Evolutionary conservation across 2,888 invertebrate species (phyloP).

Genomic region (Trissolcus japonicus): DNA sequence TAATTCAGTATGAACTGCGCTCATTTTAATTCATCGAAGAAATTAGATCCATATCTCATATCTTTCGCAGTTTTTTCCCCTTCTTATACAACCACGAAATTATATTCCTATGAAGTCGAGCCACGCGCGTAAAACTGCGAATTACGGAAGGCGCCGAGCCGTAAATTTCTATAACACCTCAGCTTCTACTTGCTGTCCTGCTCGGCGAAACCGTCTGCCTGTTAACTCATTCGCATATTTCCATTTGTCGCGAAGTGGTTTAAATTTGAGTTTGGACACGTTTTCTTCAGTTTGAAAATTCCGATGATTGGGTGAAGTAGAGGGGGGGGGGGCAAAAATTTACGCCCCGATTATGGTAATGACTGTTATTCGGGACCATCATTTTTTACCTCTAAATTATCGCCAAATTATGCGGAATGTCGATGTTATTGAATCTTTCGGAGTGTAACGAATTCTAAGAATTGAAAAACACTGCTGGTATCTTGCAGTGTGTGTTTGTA

Average conservation of each 20-base stretch:
- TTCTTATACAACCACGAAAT: slow-evolving; percentile 48
- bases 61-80: slow-evolving; percentile 30
- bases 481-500: slow-evolving; percentile 39
- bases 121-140: slow-evolving; percentile 59
- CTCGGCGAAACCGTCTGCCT: slow-evolving; percentile 35
- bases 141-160: slow-evolving; percentile 61
- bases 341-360: too few species aligned
- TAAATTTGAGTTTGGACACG: slow-evolving; percentile 32
- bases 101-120: slow-evolving; percentile 46
- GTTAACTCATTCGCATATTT: slow-evolving; percentile 28
- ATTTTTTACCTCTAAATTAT: too few species aligned
- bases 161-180: slow-evolving; percentile 60
- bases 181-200: slow-evolving; percentile 42
- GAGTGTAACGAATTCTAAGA: too few species aligned
- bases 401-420: too few species aligned
- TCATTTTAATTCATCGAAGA: slow-evolving; percentile 42
- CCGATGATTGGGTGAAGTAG: background rate
- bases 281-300: background rate
- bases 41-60: slow-evolving; percentile 37
- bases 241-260: slow-evolving; percentile 27
- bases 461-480: background rate
- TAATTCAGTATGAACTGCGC: slow-evolving; percentile 25
- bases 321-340: too few species aligned
- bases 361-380: too few species aligned
- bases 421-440: too few species aligned